Evolutionary conservation across 2,888 invertebrate species (phyloP).

Genomic region (Melipona bicolor): DNA sequence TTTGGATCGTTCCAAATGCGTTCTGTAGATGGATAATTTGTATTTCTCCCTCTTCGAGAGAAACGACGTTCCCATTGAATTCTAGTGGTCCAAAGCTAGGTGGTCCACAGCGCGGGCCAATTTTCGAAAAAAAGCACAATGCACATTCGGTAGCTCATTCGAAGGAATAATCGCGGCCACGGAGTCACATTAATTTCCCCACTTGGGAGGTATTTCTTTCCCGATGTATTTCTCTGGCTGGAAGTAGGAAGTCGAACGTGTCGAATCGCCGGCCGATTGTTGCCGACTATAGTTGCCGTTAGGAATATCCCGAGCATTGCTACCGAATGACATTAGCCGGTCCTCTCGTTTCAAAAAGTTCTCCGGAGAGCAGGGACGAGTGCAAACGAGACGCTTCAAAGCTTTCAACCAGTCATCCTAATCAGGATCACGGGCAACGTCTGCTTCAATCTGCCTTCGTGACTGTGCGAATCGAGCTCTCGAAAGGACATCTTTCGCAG

Average conservation of each 20-base stretch:
- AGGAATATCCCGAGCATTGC: conserved; percentile 8
- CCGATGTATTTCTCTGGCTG: no score
- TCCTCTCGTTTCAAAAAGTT: conserved; percentile 22
- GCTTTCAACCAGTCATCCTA: conserved; percentile 69
- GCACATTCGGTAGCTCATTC: conserved; percentile 30
- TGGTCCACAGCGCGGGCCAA: conserved; percentile 20
- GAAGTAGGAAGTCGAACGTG: conserved; percentile 29
- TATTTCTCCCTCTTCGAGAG: no score
- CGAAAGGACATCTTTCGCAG: conserved; percentile 14
- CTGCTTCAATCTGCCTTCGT: conserved; percentile 65
- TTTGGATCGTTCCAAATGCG: no score
- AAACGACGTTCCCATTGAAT: conserved; percentile 7
- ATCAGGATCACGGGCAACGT: conserved; percentile 60
- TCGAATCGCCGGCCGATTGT: conserved; percentile 42
- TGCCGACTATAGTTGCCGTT: conserved; percentile 12
- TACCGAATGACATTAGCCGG: conserved; percentile 47
- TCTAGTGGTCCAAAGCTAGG: conserved; percentile 26
- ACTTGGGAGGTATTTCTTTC: conserved; percentile 26
- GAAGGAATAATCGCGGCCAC: neutral
- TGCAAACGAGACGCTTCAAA: conserved; percentile 52
- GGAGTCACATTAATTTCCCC: conserved; percentile 41
- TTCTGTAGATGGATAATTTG: neutral
- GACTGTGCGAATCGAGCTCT: conserved; percentile 62
- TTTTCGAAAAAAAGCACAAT: conserved; percentile 31
- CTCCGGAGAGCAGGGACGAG: neutral